Evolutionary conservation across 2,797 vertebrate genomes (phyloP), one percentile per base, ranked within the genome.

Genomic region (Chelon auratus): DNA sequence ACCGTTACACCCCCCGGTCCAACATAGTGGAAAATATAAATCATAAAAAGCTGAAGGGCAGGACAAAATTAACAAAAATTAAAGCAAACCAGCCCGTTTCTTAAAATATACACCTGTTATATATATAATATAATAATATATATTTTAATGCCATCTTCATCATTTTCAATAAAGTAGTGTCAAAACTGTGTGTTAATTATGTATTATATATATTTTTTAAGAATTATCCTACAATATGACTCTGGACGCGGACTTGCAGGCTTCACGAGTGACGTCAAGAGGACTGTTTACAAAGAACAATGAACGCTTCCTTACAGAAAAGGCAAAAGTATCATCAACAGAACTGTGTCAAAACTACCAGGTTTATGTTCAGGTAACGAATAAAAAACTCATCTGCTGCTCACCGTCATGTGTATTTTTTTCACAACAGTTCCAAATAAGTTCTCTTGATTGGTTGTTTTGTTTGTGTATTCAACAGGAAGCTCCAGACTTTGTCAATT

Each of bases 271-370:
- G 59, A 94, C 90, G 12, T 97, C 97, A 11, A 92, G 97, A 89
- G 97, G 96, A 9, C 70, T 96, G 42, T 98, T 98, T 87, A 93
- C 83, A 68, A 90, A 93, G 87, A 97, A 92, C 62, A 93, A 93
- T 33, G 96, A 97, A 48, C 94, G 96, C 20, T 84, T 68, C 39
- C 75, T 96, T 17, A 93, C 94, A 80, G 94, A 86, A 65, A 88
- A 81, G 5, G 78, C 92, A 63, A 50, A 86, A 33, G 81, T 97
- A 39, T 76, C 1, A 5, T 73, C 69, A 2, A 24, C 22, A 0
- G 62, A 86, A 39, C 82, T 52, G 0, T 98, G 97, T 75, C 71
- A 75, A 51, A 77, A 93, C 15, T 89, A 92, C 17, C 0, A 90
- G 56, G 94, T 97, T 81, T 94, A 90, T 47, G 92, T 97, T 78